A percentile compares a stretch with the other conserved stretches of the same genome.
Conservation (phyloP, 1,140 invertebrate genomes). For the Neodiprion fabricii region DNA sequence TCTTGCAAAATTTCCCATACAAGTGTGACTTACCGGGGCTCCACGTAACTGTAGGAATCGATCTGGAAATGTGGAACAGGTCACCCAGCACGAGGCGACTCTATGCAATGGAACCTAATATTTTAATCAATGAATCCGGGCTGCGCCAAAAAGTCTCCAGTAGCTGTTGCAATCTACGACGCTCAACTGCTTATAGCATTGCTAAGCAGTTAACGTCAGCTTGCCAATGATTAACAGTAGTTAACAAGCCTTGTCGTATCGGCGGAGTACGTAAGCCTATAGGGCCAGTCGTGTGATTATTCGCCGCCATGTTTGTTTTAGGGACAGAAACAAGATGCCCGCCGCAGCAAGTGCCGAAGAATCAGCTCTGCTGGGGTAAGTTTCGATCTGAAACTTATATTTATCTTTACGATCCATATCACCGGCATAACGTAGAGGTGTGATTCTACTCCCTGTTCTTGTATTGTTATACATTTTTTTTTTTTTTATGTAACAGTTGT, state of each 20-base stretch:
- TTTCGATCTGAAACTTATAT: slow-evolving; percentile 30
- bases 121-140: slow-evolving; percentile 1
- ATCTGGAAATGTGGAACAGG: background rate
- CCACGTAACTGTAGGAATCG: background rate
- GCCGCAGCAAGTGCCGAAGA: slow-evolving; percentile 72
- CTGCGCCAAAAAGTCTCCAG: background rate
- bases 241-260: slow-evolving; percentile 17
- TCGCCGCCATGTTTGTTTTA: slow-evolving; percentile 64
- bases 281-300: slow-evolving; percentile 54
- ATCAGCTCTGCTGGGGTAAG: slow-evolving; percentile 75
- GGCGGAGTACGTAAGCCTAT: slow-evolving; percentile 42
- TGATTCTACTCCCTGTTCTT: too few relatives aligned
- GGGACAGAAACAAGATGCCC: slow-evolving; percentile 69
- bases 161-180: background rate
- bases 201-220: background rate
- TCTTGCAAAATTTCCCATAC: background rate
- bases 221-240: slow-evolving; percentile 5
- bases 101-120: background rate
- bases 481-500: too few relatives aligned
- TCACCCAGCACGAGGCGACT: background rate
- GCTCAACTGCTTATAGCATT: background rate
- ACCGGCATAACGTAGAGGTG: too few relatives aligned
- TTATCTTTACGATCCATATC: slow-evolving; percentile 6
- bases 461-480: too few relatives aligned
- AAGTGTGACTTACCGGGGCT: background rate